Evolutionary conservation across 2,888 invertebrate genomes (phyloP), one percentile per base, ranked within the genome.

Genomic region (Patella pellucida): DNA sequence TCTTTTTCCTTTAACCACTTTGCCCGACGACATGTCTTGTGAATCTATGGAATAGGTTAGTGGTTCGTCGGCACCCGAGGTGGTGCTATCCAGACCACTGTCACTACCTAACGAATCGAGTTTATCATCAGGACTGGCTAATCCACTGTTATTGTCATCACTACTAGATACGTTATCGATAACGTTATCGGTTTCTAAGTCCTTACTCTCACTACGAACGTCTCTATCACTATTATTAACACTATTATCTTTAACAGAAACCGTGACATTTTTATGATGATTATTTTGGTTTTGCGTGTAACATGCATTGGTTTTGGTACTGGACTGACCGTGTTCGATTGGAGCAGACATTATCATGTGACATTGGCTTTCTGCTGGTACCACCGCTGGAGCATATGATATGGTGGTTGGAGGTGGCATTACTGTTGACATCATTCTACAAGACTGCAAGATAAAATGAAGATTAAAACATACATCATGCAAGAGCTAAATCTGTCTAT

Each of bases 1-100:
- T 31, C 85, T 80, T 74, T 85, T 85, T 69, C 84, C 83, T 75
- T 84, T 85, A 12, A 71, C 76, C 41, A 72, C 70, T 56, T 76
- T 78, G n/a, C 69, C 72, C 9, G 72, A n/a, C n/a, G n/a, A n/a
- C n/a, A n/a, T 41, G 23, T 72, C 71, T 16, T 69, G 67, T 16
- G n/a, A 27, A 23, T 73, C 73, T 16, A 68, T 15, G 0, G 41
- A 23, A 23, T 62, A 62, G 62, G 19, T 62, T 23, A 23, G 23
- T 62, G 19, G 23, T 11, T 62, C 62, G 23, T 62, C 62, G 11
- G 62, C 23, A 62, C 62, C 23, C 14, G 62, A 62, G 19, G 62
- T 62, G 19, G 62, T 62, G 23, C 62, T 62, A 62, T 62, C 62
- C 0, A 62, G 62, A 62, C 62, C 62, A 62, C 62, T 62, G 23